Conservation (phyloP, 1,140 invertebrate species). For the Dufourea novaeangliae region DNA sequence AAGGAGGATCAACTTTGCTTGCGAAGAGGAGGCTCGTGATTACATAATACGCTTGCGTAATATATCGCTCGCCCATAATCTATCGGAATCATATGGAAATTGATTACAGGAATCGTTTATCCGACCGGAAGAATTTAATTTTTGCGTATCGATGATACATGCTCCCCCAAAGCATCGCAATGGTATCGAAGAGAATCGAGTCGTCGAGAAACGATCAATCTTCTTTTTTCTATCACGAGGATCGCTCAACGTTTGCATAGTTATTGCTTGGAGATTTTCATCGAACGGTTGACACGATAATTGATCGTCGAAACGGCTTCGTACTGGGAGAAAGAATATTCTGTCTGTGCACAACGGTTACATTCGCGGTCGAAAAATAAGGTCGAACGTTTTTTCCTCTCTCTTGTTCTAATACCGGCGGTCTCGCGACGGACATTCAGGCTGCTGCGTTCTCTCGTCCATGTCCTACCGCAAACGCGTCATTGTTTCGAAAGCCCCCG, state of each 20-base stretch:
- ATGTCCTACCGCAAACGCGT: slow-evolving; percentile 13
- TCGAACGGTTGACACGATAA: too few species aligned
- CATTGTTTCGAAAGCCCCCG: slow-evolving; percentile 44
- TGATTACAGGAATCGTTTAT: not conserved
- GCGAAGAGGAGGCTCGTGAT: not conserved
- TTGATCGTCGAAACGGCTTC: too few species aligned
- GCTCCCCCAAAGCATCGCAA: not conserved
- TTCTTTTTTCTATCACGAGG: too few species aligned
- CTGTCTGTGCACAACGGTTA: not conserved
- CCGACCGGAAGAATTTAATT: not conserved
- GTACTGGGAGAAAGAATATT: not conserved
- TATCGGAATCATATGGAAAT: not conserved
- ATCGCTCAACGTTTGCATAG: too few species aligned
- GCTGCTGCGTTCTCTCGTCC: not conserved
- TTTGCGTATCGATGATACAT: not conserved
- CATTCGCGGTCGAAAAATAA: not conserved
- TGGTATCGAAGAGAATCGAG: too few species aligned
- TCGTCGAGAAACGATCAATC: too few species aligned
- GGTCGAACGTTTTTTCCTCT: not conserved
- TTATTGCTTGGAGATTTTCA: too few species aligned
- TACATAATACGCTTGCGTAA: not conserved
- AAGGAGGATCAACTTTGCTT: not conserved
- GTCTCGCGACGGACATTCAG: not conserved
- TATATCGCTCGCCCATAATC: slow-evolving; percentile 1
- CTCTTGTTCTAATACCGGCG: not conserved